Evolutionary conservation across 2,888 invertebrate genomes (phyloP), one percentile per base, ranked within the genome.

Genomic region (Rotaria sp.): DNA sequence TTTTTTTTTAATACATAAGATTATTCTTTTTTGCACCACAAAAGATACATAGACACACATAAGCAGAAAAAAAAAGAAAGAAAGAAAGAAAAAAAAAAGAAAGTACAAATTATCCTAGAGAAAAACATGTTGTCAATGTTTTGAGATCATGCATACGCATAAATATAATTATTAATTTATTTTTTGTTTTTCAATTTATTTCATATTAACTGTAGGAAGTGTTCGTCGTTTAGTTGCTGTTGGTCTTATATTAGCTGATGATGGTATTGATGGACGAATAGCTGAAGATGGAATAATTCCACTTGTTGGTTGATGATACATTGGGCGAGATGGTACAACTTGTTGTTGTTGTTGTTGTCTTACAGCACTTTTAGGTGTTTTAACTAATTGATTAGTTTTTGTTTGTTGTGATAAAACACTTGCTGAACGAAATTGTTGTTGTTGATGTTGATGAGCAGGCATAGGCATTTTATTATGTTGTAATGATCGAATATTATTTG

Each of bases 71-170:
- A 59, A 52, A 24, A 13, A 11, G 13, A 48, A 8, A 8, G 24
- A 26, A 26, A 55, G 24, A 35, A 67, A 67, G 50, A 30, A 59
- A 30, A 30, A 59, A n/a, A n/a, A 67, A 18, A 26, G 35, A 67
- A 21, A 67, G 67, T 67, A 67, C 67, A 67, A 67, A 67, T 67
- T 67, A 67, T 67, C 67, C 67, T 67, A 67, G 35, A 67, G 67
- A 67, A 67, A 67, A 67, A 26, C 18, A 35, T 35, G 18, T 67
- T 67, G 21, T 38, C 67, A 35, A 35, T 35, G 67, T 67, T n/a
- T 35, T 67, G 67, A 67, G 67, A 67, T 67, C 67, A 67, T 67
- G 67, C 35, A 67, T 67, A 67, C 15, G 67, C 67, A 67, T 35
- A 67, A 67, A 67, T 67, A 67, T 67, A 67, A 67, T 67, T 67